Evolutionary conservation across 1,140 invertebrate species (phyloP), one percentile per base, ranked within the genome.

Genomic region (Trinorchestia longiramus): DNA sequence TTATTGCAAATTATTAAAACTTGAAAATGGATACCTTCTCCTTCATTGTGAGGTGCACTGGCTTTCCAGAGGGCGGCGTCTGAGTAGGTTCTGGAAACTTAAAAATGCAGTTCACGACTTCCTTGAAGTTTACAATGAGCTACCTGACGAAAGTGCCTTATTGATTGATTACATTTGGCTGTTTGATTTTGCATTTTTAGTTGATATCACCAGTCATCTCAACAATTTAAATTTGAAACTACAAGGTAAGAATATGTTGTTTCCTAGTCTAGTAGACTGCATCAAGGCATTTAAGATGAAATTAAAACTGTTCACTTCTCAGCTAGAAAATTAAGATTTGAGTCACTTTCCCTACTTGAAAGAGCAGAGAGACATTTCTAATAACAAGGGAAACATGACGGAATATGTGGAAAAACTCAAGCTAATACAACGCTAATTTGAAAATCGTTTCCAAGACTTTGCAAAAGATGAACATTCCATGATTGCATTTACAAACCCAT

Each of bases 141-240:
- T 95, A 95, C 47, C 95, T 95, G 95, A 95, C 40, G 95, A 95
- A 95, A 95, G 57, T n/a, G 57, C 95, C 44, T 53, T 95, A 36
- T 95, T 95, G 57, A 57, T 43, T 95, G 57, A 77, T 77, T 95
- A 43, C 45, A 95, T 11, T 23, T 57, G 95, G 95, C 95, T 95
- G n/a, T 95, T 77, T 57, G 95, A 90, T 95, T 95, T 95, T 40
- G 95, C 95, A 28, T 95, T 95, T 95, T 95, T 95, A 95, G 43
- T 88, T 91, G 95, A 96, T 96, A n/a, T 91, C 90, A 95, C 95
- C 40, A 96, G 53, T 87, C 77, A 96, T 91, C 95, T 91, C 62
- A 96, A 57, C 95, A n/a, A 53, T 41, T 44, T 96, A 96, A 96
- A 96, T 91, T 43, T 88, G 62, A 96, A 96, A 96, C 95, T 96